Conservation (phyloP, 2,113 vertebrate genomes). For the Anthoscopus minutus region DNA sequence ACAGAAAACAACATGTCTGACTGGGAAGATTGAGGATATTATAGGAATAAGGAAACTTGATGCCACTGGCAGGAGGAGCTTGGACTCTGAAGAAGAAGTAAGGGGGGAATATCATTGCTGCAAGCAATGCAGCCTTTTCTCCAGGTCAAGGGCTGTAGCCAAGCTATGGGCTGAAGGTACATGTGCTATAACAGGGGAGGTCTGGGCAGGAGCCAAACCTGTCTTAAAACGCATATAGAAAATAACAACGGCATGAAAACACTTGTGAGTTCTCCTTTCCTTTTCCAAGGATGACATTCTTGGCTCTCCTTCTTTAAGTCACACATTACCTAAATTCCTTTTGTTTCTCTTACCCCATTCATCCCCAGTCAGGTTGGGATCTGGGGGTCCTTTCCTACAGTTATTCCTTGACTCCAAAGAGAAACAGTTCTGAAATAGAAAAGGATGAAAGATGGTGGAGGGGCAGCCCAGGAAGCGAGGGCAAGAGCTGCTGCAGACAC, state of each 20-base stretch:
- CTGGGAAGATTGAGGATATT: not conserved
- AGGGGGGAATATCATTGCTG: not conserved
- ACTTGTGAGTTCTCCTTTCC: not conserved
- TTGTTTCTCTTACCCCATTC: not conserved
- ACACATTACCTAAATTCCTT: not conserved
- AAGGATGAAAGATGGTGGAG: not conserved
- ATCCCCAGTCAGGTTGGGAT: not conserved
- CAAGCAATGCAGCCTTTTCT: not conserved
- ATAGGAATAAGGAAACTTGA: not conserved
- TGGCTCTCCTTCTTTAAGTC: not conserved
- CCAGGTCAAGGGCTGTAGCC: not conserved
- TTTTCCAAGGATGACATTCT: not conserved
- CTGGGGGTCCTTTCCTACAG: not conserved
- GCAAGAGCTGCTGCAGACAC: not conserved
- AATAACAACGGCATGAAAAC: not conserved
- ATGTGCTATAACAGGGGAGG: not conserved
- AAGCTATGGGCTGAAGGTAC: not conserved
- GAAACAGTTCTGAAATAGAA: not conserved
- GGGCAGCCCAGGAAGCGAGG: fast-evolving
- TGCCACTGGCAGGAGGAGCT: not conserved
- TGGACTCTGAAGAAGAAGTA: not conserved
- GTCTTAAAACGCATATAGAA: not conserved
- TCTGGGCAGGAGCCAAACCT: not conserved
- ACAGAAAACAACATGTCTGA: not conserved
- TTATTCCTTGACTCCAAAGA: not conserved